Conservation (phyloP, 2,888 invertebrate species). For the Limenitis arthemis region DNA sequence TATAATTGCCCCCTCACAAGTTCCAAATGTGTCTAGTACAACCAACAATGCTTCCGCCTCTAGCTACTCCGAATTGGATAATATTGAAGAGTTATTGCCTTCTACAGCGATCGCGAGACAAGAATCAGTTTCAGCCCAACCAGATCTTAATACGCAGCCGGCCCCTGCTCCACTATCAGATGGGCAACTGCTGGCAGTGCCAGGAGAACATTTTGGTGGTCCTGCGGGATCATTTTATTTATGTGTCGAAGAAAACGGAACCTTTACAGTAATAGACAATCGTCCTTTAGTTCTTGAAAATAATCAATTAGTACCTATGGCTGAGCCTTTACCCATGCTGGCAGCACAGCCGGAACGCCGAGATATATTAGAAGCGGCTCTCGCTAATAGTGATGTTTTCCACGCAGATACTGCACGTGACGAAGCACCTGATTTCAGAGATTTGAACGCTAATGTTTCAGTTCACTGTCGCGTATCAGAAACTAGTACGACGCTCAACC, state of each 20-base stretch:
- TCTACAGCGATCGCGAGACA: constrained; percentile 60
- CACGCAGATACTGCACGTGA: constrained; percentile 67
- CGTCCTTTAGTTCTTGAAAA: constrained; percentile 72
- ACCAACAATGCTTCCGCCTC: constrained; percentile 35
- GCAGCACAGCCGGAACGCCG: constrained; percentile 65
- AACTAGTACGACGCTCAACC: constrained; percentile 81
- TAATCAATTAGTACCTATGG: constrained; percentile 64
- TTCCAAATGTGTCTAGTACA: constrained; percentile 36
- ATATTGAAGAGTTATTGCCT: constrained; percentile 61
- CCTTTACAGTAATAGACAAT: constrained; percentile 80
- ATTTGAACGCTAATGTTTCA: constrained; percentile 70
- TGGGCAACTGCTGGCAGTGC: constrained; percentile 79
- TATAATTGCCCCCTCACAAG: constrained; percentile 29
- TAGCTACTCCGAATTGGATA: constrained; percentile 48
- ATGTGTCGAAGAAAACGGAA: constrained; percentile 80
- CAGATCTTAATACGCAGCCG: constrained; percentile 31
- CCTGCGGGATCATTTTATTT: constrained; percentile 81
- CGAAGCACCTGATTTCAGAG: constrained; percentile 73
- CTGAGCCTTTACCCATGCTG: constrained; percentile 41
- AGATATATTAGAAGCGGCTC: constrained; percentile 82
- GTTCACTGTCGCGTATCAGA: constrained; percentile 77
- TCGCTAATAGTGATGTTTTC: constrained; percentile 82
- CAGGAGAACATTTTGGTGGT: constrained; percentile 81
- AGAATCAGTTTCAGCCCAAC: constrained; percentile 32
- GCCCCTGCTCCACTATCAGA: constrained; percentile 57